These are phyloP conservation scores for Drosophila guanche DNA, from an alignment of 1,140 invertebrate species.

Conservation along the genomic window DNA sequence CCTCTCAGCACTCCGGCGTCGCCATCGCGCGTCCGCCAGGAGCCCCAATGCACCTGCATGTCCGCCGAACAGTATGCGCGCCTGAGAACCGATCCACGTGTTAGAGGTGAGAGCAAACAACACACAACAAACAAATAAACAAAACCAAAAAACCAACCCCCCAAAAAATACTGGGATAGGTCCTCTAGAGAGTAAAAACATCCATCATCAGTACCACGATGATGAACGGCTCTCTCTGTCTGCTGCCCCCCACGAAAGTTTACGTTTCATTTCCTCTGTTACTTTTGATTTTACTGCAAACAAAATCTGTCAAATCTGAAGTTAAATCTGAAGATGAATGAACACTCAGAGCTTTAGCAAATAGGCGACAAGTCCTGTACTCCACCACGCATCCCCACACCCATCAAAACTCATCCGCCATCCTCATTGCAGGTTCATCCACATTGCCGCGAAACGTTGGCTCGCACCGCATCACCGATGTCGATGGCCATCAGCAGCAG, in stretches of 20 bases:
- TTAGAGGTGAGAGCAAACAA: conserved; percentile 85
- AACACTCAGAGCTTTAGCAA: conserved; percentile 30
- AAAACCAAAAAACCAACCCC: conserved; percentile 9
- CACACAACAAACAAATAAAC: conserved; percentile 25
- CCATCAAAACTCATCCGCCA: conserved; percentile 80
- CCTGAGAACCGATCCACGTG: conserved; percentile 93
- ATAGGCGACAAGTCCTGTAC: conserved; percentile 40
- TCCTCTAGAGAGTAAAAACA: conserved; percentile 2
- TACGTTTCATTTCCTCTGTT: too few species aligned
- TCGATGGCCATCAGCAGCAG: conserved; percentile 84
- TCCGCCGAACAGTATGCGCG: conserved; percentile 95
- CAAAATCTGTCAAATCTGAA: too few species aligned
- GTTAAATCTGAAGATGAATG: too few species aligned
- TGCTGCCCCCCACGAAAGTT: too few species aligned
- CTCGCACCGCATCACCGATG: conserved; percentile 86
- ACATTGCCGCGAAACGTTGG: conserved; percentile 92
- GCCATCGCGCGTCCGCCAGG: conserved; percentile 91
- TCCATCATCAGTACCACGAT: neutral
- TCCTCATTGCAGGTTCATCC: conserved; percentile 88
- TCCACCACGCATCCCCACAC: conserved; percentile 72
- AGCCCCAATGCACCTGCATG: conserved; percentile 97
- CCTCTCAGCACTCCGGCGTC: conserved; percentile 96
- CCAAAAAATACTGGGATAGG: neutral
- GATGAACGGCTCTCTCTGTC: too few species aligned
- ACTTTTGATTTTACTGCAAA: too few species aligned